Percentiles rank a stretch among this genome's conserved stretches.
Conservation (phyloP, 2,888 invertebrate genomes). For the Anagyrus pseudococci region DNA sequence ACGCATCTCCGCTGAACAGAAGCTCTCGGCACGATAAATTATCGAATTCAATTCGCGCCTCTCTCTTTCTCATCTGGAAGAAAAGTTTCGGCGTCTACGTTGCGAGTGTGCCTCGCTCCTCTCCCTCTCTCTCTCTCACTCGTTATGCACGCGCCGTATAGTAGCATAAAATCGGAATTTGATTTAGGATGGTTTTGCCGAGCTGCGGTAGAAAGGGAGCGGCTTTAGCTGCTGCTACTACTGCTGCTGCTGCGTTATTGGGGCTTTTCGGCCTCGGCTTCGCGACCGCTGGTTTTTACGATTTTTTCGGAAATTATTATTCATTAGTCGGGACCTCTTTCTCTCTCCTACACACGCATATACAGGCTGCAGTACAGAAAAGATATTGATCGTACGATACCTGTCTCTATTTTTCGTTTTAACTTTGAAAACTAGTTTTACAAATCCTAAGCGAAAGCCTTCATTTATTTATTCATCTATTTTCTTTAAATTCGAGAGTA, state of each 20-base stretch:
- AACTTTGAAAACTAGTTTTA: too few relatives aligned
- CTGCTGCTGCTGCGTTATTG: too few relatives aligned
- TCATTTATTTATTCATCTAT: too few relatives aligned
- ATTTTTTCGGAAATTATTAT: constrained; percentile 21
- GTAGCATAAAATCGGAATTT: constrained; percentile 29
- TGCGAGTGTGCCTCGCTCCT: too few relatives aligned
- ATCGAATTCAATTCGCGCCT: constrained; percentile 56
- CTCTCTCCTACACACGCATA: background rate
- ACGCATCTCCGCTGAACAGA: constrained; percentile 55
- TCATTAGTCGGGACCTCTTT: constrained; percentile 12
- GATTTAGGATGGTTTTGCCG: constrained; percentile 24
- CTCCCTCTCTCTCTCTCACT: too few relatives aligned
- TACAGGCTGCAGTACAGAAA: constrained; percentile 52
- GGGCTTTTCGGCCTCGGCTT: constrained; percentile 5
- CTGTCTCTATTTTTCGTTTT: too few relatives aligned
- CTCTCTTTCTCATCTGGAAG: too few relatives aligned
- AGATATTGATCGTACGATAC: too few relatives aligned
- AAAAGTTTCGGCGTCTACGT: too few relatives aligned
- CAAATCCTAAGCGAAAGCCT: too few relatives aligned
- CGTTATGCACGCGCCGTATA: background rate
- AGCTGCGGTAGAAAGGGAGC: background rate
- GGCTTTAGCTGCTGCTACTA: background rate
- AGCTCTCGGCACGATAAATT: constrained; percentile 60
- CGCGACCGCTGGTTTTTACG: constrained; percentile 13
- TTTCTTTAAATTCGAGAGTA: too few relatives aligned